These are phyloP conservation scores for Nasonia giraulti DNA, from an alignment of 1,140 invertebrate genomes.

Conservation along the genomic window DNA sequence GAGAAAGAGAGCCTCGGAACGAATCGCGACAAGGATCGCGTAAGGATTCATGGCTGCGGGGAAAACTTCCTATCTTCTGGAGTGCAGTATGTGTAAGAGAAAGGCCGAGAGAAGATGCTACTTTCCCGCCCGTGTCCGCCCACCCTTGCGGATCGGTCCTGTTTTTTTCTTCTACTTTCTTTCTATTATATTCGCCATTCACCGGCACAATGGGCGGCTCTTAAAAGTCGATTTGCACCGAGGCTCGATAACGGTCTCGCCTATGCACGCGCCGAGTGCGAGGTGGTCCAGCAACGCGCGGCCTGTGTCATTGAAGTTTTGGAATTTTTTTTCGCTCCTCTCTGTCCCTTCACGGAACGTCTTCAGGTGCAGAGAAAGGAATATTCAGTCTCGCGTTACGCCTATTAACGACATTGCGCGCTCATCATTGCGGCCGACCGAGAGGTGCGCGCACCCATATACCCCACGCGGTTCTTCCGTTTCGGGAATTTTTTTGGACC, in stretches of 20 bases:
- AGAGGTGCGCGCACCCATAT: not conserved
- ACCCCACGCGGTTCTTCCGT: not conserved
- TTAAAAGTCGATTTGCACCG: slow-evolving; percentile 38
- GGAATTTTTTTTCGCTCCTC: not conserved
- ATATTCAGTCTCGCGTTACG: not conserved
- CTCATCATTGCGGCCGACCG: not conserved
- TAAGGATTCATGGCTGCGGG: not conserved
- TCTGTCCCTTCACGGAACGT: not conserved
- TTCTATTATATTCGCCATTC: not conserved
- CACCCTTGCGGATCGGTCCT: slow-evolving; percentile 1
- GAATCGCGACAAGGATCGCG: slow-evolving; percentile 36
- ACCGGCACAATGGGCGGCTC: not conserved
- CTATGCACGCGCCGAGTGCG: not conserved
- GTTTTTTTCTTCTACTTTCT: slow-evolving; percentile 7
- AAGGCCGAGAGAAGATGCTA: not conserved
- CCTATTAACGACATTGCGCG: not conserved
- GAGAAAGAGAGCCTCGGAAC: slow-evolving; percentile 10
- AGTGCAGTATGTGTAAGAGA: not conserved
- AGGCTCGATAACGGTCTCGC: slow-evolving; percentile 23
- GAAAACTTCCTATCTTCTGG: not conserved
- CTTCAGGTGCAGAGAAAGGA: not conserved
- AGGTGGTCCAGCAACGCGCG: not conserved
- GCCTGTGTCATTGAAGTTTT: not conserved
- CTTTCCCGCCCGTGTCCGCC: slow-evolving; percentile 17
- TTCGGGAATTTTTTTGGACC: not conserved